phyloP scores from a whole-genome alignment of 2,888 invertebrate genomes.

The Oscheius myriophilus region DNA sequence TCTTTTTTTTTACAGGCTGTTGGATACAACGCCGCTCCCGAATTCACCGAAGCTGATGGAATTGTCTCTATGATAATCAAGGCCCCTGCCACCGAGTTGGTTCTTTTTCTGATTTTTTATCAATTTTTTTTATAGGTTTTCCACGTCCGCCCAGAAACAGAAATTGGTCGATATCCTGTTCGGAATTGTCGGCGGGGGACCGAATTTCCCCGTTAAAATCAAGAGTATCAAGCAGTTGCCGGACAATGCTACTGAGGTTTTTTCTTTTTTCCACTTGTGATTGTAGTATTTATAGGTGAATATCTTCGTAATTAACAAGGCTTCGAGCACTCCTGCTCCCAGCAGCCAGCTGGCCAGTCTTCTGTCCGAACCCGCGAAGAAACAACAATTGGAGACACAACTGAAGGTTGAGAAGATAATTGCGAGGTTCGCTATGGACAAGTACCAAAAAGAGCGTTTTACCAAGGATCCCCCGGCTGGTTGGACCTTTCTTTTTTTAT shows the following conservation, averaged over 20 bases:
- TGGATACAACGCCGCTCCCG: slow-evolving; percentile 88
- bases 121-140: slow-evolving; percentile 6
- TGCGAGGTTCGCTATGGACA: slow-evolving; percentile 47
- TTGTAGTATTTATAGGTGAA: background rate
- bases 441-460: slow-evolving; percentile 46
- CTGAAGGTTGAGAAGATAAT: slow-evolving; percentile 40
- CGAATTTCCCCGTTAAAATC: slow-evolving; percentile 45
- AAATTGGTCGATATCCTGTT: slow-evolving; percentile 71
- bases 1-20: slow-evolving; percentile 78
- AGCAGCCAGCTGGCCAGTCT: slow-evolving; percentile 70
- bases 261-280: background rate
- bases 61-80: slow-evolving; percentile 86
- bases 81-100: slow-evolving; percentile 75
- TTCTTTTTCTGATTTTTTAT: background rate
- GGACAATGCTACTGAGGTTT: slow-evolving; percentile 76
- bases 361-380: slow-evolving; percentile 78
- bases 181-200: slow-evolving; percentile 62
- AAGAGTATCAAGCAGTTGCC: slow-evolving; percentile 83
- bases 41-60: slow-evolving; percentile 89
- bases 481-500: slow-evolving; percentile 9
- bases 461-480: slow-evolving; percentile 45
- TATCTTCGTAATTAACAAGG: slow-evolving; percentile 78
- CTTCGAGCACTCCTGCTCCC: slow-evolving; percentile 73
- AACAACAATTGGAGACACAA: slow-evolving; percentile 69
- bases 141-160: slow-evolving; percentile 76